phyloP scores from a whole-genome alignment of 1,140 invertebrate genomes.

The Armadillidium nasatum region DNA sequence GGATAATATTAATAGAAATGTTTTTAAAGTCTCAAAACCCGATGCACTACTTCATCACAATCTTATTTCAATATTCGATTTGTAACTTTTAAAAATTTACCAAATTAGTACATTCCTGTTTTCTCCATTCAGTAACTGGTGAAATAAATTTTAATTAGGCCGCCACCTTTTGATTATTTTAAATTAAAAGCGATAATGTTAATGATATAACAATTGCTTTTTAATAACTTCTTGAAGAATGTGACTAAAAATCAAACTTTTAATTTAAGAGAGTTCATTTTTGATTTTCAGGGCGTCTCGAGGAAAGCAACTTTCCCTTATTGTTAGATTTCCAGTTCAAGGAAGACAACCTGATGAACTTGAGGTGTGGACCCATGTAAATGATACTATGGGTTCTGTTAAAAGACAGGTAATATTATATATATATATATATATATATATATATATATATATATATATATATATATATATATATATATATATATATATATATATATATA shows the following conservation, averaged over 20 bases:
- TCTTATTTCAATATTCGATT: too few relatives aligned
- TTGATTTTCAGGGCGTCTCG: slow-evolving; percentile 65
- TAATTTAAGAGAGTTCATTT: slow-evolving; percentile 30
- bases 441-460: background rate
- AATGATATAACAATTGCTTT: slow-evolving; percentile 1
- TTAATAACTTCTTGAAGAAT: background rate
- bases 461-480: background rate
- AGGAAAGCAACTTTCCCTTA: slow-evolving; percentile 80
- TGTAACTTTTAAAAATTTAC: too few relatives aligned
- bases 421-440: too few relatives aligned
- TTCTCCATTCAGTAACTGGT: too few relatives aligned
- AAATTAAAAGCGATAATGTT: slow-evolving; percentile 25
- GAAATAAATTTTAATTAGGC: too few relatives aligned
- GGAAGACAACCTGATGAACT: slow-evolving; percentile 85
- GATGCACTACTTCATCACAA: too few relatives aligned
- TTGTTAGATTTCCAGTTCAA: slow-evolving; percentile 83
- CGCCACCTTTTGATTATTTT: too few relatives aligned
- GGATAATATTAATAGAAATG: too few relatives aligned
- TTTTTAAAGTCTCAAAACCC: too few relatives aligned
- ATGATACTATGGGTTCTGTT: slow-evolving; percentile 82
- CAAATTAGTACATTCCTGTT: too few relatives aligned
- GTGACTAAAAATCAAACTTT: background rate
- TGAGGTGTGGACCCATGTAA: slow-evolving; percentile 87
- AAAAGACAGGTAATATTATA: slow-evolving; percentile 52
- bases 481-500: too few relatives aligned